Conservation (phyloP, 2,113 vertebrate species). For the Oophaga pumilio region DNA sequence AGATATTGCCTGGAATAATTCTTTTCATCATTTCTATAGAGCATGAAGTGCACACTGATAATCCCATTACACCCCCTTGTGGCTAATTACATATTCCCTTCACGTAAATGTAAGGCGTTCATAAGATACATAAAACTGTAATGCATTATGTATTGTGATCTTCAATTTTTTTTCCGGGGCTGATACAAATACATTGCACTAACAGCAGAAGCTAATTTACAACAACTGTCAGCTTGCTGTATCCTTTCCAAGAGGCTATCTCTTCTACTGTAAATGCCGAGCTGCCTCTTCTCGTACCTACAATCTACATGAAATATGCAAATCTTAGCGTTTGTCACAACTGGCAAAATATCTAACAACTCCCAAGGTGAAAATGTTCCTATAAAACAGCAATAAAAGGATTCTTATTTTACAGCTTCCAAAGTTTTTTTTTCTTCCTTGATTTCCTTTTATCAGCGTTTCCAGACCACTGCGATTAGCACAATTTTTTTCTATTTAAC, state of each 20-base stretch:
- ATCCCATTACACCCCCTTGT: slow-evolving; percentile 56
- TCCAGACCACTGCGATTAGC: slow-evolving; percentile 47
- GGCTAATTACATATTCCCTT: slow-evolving; percentile 53
- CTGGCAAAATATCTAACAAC: slow-evolving; percentile 67
- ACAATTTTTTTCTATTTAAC: slow-evolving; percentile 12
- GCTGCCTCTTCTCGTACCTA: slow-evolving; percentile 45
- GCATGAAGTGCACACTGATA: slow-evolving; percentile 28
- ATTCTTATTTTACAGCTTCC: slow-evolving; percentile 64
- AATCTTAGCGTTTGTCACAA: slow-evolving; percentile 67
- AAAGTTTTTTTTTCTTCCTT: slow-evolving; percentile 62
- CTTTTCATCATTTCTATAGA: slow-evolving; percentile 22
- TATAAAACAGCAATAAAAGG: slow-evolving; percentile 69
- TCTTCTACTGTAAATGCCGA: slow-evolving; percentile 48
- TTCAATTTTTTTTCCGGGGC: slow-evolving; percentile 35
- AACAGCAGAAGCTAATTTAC: slow-evolving; percentile 56
- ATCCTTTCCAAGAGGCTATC: slow-evolving; percentile 51
- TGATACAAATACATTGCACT: slow-evolving; percentile 42
- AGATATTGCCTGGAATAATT: slow-evolving; percentile 22
- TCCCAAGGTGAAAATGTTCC: slow-evolving; percentile 70
- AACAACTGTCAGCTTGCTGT: slow-evolving; percentile 50
- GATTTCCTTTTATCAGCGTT: slow-evolving; percentile 54
- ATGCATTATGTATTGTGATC: slow-evolving; percentile 57
- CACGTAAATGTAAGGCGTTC: slow-evolving; percentile 46
- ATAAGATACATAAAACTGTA: slow-evolving; percentile 52
- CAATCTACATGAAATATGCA: slow-evolving; percentile 64